These are phyloP conservation scores for Silurus meridionalis DNA, from an alignment of 2,113 vertebrate genomes.

Conservation along the genomic window DNA sequence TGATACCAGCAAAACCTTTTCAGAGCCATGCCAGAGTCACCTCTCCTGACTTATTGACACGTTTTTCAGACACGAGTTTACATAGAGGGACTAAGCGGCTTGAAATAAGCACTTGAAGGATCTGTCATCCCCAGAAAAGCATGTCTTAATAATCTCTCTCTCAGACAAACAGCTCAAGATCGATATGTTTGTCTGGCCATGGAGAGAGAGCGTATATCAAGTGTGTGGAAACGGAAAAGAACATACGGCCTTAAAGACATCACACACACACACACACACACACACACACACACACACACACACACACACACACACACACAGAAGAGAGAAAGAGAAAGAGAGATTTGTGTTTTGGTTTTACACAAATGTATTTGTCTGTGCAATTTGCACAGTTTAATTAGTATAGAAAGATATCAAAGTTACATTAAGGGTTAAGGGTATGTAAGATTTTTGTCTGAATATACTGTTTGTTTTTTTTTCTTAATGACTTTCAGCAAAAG, in stretches of 20 bases:
- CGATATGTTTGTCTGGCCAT: conserved; percentile 51
- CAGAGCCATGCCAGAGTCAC: conserved; percentile 21
- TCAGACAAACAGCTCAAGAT: conserved; percentile 46
- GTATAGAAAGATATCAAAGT: not conserved
- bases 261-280: conserved; percentile 11
- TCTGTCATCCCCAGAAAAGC: conserved; percentile 41
- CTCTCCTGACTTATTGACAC: conserved; percentile 39
- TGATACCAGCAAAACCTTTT: conserved; percentile 13
- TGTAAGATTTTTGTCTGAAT: not conserved
- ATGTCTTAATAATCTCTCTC: conserved; percentile 48
- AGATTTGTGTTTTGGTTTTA: not conserved
- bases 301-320: conserved; percentile 6
- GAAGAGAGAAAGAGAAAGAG: not conserved
- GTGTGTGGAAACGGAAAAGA: conserved; percentile 37
- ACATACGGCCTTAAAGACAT: conserved; percentile 37
- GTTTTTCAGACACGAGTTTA: conserved; percentile 41
- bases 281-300: conserved; percentile 11
- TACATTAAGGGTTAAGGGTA: not conserved
- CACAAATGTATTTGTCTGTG: not conserved
- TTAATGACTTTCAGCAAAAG: not conserved
- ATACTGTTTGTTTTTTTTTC: not conserved
- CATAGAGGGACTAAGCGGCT: conserved; percentile 36
- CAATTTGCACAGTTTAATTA: not conserved
- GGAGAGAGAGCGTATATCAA: conserved; percentile 37
- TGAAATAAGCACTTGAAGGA: conserved; percentile 29